Evolutionary conservation across 1,140 invertebrate genomes (phyloP), one percentile per base, ranked within the genome.

Genomic region (Dinothrombium tinctorium): DNA sequence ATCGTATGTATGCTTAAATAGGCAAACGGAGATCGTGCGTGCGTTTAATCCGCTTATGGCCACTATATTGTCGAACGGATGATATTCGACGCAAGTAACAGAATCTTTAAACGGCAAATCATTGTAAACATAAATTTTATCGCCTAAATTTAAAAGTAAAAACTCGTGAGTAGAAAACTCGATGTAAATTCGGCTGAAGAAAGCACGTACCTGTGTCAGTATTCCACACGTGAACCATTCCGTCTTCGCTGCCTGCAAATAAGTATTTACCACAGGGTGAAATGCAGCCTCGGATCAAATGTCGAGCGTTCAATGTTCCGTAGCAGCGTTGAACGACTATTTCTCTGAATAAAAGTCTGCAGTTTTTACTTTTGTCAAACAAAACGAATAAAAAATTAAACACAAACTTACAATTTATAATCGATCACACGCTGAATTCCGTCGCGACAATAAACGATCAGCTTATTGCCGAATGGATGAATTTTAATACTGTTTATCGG

Each of bases 221-320:
- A 41, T 47, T 45, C 44, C 47, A 49, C 9, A 42, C 41, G 31
- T 23, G 23, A 14, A 50, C 37, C n/a, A 14, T n/a, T 11, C 41
- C 40, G 43, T 50, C 37, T 21, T 44, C 45, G 37, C 37, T 36
- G 8, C 42, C 43, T 4, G 41, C 17, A 26, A 73, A 59, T 11
- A 73, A 56, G 33, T 71, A 56, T 22, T 60, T 60, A 5, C 71
- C 71, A 55, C 71, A 73, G 0, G 70, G 68, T 21, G 67, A 66
- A 21, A 72, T 58, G 22, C 59, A 61, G 41, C 66, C 64, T 35
- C 56, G 58, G 2, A 60, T 49, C 31, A 53, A 48, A 38, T 57
- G 54, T 20, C 54, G 52, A 45, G 57, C 56, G 40, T 59, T 61
- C 12, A 39, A 39, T 5, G 32, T 57, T 44, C 24, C 41, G 21